Evolutionary conservation across 92 coral and sea anemone genomes (phyloP), one percentile per base, ranked within the genome.

Genomic region (Blastomussa wellsi): DNA sequence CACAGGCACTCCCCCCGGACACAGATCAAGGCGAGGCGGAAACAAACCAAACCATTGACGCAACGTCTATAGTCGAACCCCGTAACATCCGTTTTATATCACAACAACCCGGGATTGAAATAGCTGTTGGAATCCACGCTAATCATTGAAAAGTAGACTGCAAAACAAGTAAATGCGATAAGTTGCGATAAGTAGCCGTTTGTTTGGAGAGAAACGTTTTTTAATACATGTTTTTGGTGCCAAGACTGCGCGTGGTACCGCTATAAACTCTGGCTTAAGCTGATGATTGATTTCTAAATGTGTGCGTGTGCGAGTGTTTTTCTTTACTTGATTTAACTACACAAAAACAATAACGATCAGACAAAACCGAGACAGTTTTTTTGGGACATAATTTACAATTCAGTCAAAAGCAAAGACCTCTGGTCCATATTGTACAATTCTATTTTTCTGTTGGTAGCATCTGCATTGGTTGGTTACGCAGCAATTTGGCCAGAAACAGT

Each of bases 91-190:
- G 74, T 4, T 66, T 44, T 36, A 60, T 37, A 22, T 39, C 82
- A 62, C 51, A 70, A 57, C 38, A 78, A 16, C 65, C 10, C 74
- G 28, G 64, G 76, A 69, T 42, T 47, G 85, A 69, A 81, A 81
- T 81, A 81, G 32, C 62, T 28, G 4, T 11, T 67, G 26, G 60
- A 47, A 81, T 62, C 24, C 83, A 70, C 26, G 85, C 52, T 51
- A 47, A 81, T 81, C 85, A 81, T 51, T 26, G 75, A n/a, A 47
- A 80, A 42, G 51, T 42, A 51, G 78, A 32, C 85, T 59, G 35
- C 84, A 80, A 70, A 67, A 80, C 84, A 80, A 65, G 60, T 66
- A 80, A 80, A 65, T 80, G 55, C 76, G 84, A 80, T 80, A 24
- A 65, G 42, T 66, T 66, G 26, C 29, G 39, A 31, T 80, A 41